These are phyloP conservation scores for Ophion ventricosus DNA, from an alignment of 2,888 invertebrate species.

Conservation along the genomic window DNA sequence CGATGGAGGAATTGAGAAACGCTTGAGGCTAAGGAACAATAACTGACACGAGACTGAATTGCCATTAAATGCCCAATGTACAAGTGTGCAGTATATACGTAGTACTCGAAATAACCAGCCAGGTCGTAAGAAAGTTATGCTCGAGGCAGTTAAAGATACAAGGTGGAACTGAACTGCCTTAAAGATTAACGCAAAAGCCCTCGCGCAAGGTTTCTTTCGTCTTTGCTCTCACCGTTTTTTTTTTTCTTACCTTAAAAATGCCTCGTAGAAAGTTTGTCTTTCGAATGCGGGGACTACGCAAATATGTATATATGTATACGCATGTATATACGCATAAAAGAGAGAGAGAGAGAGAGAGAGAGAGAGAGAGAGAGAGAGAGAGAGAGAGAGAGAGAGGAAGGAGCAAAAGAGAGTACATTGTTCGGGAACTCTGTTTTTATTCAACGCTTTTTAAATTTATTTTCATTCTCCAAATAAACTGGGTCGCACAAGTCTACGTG, in stretches of 20 bases:
- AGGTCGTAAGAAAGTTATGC: constrained; percentile 61
- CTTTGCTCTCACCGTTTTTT: constrained; percentile 25
- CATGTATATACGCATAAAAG: not conserved
- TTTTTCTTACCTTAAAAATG: constrained; percentile 45
- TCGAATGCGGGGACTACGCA: constrained; percentile 19
- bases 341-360: not conserved
- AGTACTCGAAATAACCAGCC: constrained; percentile 58
- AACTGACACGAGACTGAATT: not conserved
- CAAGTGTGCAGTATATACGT: constrained; percentile 19
- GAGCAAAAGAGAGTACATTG: not conserved
- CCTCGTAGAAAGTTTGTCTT: constrained; percentile 56
- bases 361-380: not conserved
- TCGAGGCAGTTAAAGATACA: constrained; percentile 44
- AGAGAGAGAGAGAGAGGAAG: not conserved
- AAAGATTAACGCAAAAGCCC: constrained; percentile 52
- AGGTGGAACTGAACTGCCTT: constrained; percentile 23
- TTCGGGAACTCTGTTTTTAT: not conserved
- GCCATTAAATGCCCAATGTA: constrained; percentile 14
- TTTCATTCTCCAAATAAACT: not conserved
- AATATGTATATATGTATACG: constrained; percentile 8
- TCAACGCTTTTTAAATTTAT: not conserved
- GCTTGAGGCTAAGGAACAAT: not conserved
- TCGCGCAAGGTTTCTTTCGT: constrained; percentile 53
- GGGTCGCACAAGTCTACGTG: not conserved
- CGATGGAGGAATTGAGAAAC: not conserved